Percentiles rank a stretch among this genome's conserved stretches.
Conservation (phyloP, 2,888 invertebrate species). For the Drosophila nr. perissopoda region DNA sequence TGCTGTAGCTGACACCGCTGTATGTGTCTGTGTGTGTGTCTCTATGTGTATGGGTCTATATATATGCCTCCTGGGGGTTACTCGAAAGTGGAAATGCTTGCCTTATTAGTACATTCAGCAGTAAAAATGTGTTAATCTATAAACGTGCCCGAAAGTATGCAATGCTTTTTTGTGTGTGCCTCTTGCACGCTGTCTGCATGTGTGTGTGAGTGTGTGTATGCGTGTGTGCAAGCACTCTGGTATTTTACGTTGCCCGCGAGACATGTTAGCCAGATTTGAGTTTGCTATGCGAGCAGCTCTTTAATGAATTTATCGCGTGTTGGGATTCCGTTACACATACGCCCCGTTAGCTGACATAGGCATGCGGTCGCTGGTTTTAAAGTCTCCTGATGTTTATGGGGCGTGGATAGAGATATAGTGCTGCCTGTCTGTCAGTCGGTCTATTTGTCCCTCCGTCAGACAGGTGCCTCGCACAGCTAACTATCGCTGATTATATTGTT, state of each 20-base stretch:
- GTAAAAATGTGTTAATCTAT: constrained; percentile 81
- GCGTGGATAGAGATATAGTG: constrained; percentile 52
- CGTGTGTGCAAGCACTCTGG: constrained; percentile 49
- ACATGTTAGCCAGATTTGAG: constrained; percentile 74
- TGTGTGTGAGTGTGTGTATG: constrained; percentile 8
- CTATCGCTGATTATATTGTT: constrained; percentile 47
- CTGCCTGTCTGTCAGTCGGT: constrained; percentile 17
- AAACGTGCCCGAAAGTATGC: constrained; percentile 74
- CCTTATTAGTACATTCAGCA: constrained; percentile 79
- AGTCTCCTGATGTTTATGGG: constrained; percentile 64
- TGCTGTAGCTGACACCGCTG: constrained; percentile 6
- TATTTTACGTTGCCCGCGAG: constrained; percentile 75
- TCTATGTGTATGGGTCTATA: constrained; percentile 15
- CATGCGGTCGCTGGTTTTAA: constrained; percentile 58
- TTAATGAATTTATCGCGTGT: constrained; percentile 81
- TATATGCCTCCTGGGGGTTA: constrained; percentile 70
- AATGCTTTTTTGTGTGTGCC: constrained; percentile 31
- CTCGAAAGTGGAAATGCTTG: constrained; percentile 77
- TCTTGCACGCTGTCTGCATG: background rate
- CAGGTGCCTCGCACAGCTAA: constrained; percentile 65
- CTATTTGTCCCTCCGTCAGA: constrained; percentile 25
- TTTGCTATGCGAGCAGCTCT: constrained; percentile 60
- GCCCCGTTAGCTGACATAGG: constrained; percentile 60
- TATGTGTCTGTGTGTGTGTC: background rate
- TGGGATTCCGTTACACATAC: constrained; percentile 75